A percentile compares a stretch with the other conserved stretches of the same genome.
phyloP scores from a whole-genome alignment of 2,797 vertebrate species.

The Karalla daura region DNA sequence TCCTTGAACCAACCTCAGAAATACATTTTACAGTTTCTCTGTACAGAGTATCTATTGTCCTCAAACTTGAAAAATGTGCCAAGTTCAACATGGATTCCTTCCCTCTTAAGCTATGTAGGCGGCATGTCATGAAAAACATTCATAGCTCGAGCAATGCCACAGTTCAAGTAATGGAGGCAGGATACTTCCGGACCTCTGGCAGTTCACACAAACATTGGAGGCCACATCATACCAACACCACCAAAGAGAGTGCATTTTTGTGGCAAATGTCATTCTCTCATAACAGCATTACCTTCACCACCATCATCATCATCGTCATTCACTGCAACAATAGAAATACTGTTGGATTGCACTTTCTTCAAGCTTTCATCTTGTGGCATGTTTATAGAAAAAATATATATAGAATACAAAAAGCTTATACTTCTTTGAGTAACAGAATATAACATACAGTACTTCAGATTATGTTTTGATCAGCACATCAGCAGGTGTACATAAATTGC shows the following conservation, averaged over 20 bases:
- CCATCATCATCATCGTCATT: constrained; percentile 72
- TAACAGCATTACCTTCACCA: constrained; percentile 75
- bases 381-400: constrained; percentile 86
- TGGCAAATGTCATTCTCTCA: constrained; percentile 79
- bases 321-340: constrained; percentile 84
- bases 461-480: constrained; percentile 85
- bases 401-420: constrained; percentile 87
- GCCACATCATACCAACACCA: constrained; percentile 77
- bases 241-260: constrained; percentile 80
- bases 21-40: constrained; percentile 77
- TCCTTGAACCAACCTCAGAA: constrained; percentile 72
- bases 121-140: constrained; percentile 83
- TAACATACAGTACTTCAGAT: constrained; percentile 86
- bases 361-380: constrained; percentile 83
- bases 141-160: constrained; percentile 83
- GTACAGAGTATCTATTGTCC: constrained; percentile 81
- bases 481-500: constrained; percentile 81
- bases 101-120: constrained; percentile 82
- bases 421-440: constrained; percentile 86
- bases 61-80: constrained; percentile 83
- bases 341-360: constrained; percentile 86
- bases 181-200: constrained; percentile 80
- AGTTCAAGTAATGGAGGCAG: constrained; percentile 85
- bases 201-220: constrained; percentile 80
- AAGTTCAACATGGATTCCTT: constrained; percentile 81